Base-by-base conservation (phyloP, 2,113 vertebrate genomes). In the Ibidorhyncha struthersii region DNA sequence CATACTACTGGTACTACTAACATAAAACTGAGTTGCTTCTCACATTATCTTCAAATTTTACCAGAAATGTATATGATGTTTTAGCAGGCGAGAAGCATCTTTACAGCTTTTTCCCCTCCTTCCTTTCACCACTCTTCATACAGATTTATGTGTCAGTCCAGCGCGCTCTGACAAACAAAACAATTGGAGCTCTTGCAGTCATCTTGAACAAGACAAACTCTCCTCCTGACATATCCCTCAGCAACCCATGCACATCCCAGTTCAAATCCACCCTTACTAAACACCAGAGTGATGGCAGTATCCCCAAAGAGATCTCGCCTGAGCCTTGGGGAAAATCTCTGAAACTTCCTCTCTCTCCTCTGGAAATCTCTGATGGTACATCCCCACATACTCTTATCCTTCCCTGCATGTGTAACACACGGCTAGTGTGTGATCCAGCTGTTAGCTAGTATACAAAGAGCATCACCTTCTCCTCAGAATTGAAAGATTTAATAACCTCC, bases 331-430 rank as follows among this genome's bases (percentile, higher is more conserved):
- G 10, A 90, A 18, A 14, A 49, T 25, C 86, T 40, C 34, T 9
- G 12, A 29, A 70, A 17, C 8, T 14, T 30, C 69, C 20, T 20
- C 40, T 4, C 1, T 15, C 65, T n/a, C 38, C 59, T 40, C 34
- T 8, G 27, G 23, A 45, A 82, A 63, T 4, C 78, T 45, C 71
- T 89, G n/a, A 61, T 53, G 56, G 16, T 19, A 16, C 5, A 38
- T 13, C 17, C 36, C 19, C 12, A 21, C 2, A 2, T 13, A 9
- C 50, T 41, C 36, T 19, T 1, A 12, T 3, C 58, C 38, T 16
- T 40, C n/a, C 26, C 40, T 55, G 29, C 22, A 17, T 0, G 1
- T 1, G 6, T 45, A 41, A 63, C 25, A 25, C 41, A 14, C n/a
- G 5, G 41, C 47, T 34, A 21, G 30, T 36, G 58, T 4, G 1